Evolutionary conservation across 2,797 vertebrate genomes (phyloP).

Genomic region (Vireo griseus): DNA sequence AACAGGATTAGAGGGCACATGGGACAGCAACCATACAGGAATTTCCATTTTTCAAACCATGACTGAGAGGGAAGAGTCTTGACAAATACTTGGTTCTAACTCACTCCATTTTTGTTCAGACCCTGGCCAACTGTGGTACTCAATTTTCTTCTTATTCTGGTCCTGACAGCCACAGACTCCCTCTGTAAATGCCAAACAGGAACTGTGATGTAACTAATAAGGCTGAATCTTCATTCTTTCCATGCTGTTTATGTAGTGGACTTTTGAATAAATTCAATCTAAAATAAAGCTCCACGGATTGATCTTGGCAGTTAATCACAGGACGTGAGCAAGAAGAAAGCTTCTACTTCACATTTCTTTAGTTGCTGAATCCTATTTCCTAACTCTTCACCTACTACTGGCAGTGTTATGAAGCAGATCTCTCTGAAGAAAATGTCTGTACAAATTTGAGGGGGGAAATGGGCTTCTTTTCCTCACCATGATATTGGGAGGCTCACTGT

Average conservation of each 20-base stretch:
- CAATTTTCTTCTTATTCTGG: not conserved
- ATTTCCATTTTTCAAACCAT: not conserved
- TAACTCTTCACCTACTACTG: not conserved
- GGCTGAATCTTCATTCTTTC: not conserved
- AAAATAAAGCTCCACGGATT: not conserved
- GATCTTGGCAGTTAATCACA: slow-evolving; percentile 15
- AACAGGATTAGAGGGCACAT: not conserved
- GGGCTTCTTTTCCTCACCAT: not conserved
- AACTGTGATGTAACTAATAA: not conserved
- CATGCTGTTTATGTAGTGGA: not conserved
- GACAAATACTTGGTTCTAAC: not conserved
- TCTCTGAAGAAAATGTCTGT: not conserved
- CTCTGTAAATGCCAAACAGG: not conserved
- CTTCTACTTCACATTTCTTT: not conserved
- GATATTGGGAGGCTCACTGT: not conserved
- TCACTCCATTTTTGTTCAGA: not conserved
- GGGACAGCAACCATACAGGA: not conserved
- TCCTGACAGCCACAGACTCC: not conserved
- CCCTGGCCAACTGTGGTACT: not conserved
- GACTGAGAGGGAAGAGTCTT: not conserved
- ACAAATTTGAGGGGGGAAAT: not conserved
- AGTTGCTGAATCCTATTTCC: not conserved
- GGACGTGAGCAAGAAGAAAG: not conserved
- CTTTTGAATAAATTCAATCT: not conserved
- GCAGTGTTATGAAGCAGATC: not conserved